Evolutionary conservation across 2,888 invertebrate species (phyloP).

Genomic region (Morinoia aosen): DNA sequence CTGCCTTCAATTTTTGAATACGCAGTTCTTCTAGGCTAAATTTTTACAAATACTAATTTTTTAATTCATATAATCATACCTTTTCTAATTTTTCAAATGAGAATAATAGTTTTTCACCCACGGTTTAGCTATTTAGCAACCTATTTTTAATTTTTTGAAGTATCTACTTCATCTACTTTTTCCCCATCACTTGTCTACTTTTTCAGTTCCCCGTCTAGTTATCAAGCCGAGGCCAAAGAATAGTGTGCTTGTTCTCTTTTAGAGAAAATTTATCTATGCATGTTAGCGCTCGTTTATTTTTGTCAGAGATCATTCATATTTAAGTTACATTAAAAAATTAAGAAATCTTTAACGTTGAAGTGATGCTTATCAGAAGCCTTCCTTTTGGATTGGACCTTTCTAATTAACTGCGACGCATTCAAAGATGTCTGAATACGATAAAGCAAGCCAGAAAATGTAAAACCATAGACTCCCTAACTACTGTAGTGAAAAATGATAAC

Average conservation of each 20-base stretch:
- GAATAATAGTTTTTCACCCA: not conserved
- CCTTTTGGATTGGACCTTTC: not conserved
- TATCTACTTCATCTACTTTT: not conserved
- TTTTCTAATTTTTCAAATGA: not conserved
- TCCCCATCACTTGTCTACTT: not conserved
- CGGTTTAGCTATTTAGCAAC: not conserved
- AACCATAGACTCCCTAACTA: not conserved
- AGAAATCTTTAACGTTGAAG: not conserved
- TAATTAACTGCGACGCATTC: not conserved
- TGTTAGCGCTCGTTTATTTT: not conserved
- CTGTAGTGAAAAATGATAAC: not conserved
- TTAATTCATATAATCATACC: not conserved
- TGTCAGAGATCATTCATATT: not conserved
- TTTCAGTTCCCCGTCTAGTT: not conserved
- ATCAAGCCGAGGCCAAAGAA: not conserved
- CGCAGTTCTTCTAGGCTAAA: not conserved
- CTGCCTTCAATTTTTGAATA: no score
- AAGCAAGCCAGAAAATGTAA: not conserved
- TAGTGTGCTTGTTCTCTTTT: not conserved
- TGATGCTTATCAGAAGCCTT: not conserved
- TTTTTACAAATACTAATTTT: not conserved
- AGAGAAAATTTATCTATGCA: not conserved
- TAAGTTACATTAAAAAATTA: not conserved
- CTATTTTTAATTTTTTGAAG: not conserved
- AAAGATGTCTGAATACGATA: not conserved